Conservation (phyloP, 1,140 invertebrate species). For the Eriocheir sinensis region DNA sequence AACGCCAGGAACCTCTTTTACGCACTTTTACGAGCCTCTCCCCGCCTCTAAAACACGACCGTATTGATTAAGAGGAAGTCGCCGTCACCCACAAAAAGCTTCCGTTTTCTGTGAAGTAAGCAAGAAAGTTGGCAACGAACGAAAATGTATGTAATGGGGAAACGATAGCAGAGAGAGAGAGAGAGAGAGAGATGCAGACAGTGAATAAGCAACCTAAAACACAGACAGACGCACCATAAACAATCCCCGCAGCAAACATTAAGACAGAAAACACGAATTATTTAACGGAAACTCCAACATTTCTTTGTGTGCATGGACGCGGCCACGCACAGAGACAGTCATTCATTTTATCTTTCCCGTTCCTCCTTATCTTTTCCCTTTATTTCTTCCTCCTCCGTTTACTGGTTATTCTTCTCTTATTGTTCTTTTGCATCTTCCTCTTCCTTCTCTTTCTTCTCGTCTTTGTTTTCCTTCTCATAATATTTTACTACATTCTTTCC, state of each 20-base stretch:
- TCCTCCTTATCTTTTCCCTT: neutral
- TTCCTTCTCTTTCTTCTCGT: neutral
- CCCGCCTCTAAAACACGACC: neutral
- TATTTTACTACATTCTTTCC: too few species aligned
- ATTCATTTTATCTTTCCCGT: neutral
- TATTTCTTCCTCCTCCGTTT: neutral
- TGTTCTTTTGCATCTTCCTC: neutral
- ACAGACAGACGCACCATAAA: too few species aligned
- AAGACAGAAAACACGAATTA: neutral
- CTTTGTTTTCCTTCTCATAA: too few species aligned
- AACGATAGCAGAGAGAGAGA: too few species aligned
- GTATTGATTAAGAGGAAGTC: neutral
- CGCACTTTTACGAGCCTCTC: neutral
- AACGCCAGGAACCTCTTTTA: too few species aligned
- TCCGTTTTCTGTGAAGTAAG: neutral
- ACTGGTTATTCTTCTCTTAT: neutral
- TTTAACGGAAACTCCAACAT: neutral
- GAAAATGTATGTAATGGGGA: neutral
- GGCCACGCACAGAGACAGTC: neutral
- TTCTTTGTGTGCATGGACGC: neutral
- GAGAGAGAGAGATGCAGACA: too few species aligned
- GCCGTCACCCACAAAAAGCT: neutral
- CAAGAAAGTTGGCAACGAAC: neutral
- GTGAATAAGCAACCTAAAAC: too few species aligned
- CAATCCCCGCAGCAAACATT: neutral